Percentiles rank a stretch among this genome's conserved stretches.
Conservation (phyloP, 2,888 invertebrate species). For the Caradrina kadenii region DNA sequence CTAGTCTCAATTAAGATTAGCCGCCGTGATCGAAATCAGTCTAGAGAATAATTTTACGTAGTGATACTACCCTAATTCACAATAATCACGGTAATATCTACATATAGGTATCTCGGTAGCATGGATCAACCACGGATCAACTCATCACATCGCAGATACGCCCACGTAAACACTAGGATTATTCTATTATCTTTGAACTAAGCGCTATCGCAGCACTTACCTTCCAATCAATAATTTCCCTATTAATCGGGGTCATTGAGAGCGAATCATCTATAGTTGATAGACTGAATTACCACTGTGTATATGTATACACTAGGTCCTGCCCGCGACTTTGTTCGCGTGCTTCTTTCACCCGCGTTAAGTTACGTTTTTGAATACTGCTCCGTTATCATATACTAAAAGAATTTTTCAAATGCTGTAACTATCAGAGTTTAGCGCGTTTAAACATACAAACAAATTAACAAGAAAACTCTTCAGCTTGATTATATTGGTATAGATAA, state of each 20-base stretch:
- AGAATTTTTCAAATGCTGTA: too few species aligned
- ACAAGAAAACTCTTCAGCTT: too few species aligned
- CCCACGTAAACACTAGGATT: slow-evolving; percentile 17
- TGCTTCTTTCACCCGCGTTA: too few species aligned
- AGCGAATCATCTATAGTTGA: background rate
- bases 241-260: slow-evolving; percentile 4
- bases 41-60: too few species aligned
- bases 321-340: too few species aligned
- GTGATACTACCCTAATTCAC: background rate
- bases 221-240: slow-evolving; percentile 11
- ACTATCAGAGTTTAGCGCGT: too few species aligned
- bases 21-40: too few species aligned
- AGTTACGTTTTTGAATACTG: too few species aligned
- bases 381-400: too few species aligned
- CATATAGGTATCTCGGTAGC: background rate
- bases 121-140: slow-evolving; percentile 6
- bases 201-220: background rate
- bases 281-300: background rate
- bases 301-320: background rate
- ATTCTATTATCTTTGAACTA: slow-evolving; percentile 21
- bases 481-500: too few species aligned
- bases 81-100: background rate
- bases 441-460: too few species aligned
- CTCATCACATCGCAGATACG: background rate
- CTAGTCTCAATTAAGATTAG: too few species aligned